phyloP scores from a whole-genome alignment of 37 sponge, comb jelly and placozoan species.

The Spongia lamella region DNA sequence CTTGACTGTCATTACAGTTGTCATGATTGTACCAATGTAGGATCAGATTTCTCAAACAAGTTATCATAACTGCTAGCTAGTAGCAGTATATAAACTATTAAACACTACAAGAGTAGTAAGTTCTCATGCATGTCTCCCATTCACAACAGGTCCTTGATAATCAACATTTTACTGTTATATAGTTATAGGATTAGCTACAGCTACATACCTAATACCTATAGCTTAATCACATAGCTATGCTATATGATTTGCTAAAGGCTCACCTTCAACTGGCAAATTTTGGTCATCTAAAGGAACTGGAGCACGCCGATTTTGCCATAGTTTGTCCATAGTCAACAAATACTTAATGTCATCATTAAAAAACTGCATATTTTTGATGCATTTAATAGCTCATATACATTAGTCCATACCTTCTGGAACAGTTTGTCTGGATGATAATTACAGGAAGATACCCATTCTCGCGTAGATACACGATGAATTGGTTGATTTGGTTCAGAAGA shows the following conservation, averaged over 20 bases:
- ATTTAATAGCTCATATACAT: neutral
- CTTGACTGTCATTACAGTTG: too few relatives aligned
- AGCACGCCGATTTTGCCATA: conserved; percentile 86
- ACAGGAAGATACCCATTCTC: conserved; percentile 83
- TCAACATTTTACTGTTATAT: too few relatives aligned
- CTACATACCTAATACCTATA: too few relatives aligned
- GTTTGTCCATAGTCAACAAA: conserved; percentile 92
- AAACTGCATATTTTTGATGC: conserved; percentile 38
- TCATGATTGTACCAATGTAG: too few relatives aligned
- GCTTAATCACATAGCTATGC: too few relatives aligned
- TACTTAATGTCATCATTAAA: conserved; percentile 89
- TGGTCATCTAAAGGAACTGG: conserved; percentile 75
- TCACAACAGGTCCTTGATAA: too few relatives aligned
- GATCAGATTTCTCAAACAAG: too few relatives aligned
- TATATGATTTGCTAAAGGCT: too few relatives aligned
- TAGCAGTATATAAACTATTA: too few relatives aligned
- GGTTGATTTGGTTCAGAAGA: conserved; percentile 1
- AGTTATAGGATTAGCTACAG: neutral
- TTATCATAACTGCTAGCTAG: too few relatives aligned
- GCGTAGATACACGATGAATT: conserved; percentile 60
- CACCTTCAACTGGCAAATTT: conserved; percentile 30
- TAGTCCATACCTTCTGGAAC: conserved; percentile 70
- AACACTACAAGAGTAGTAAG: too few relatives aligned
- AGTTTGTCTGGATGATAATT: conserved; percentile 74
- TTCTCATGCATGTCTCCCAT: too few relatives aligned